Evolutionary conservation across 1,140 invertebrate genomes (phyloP).

Genomic region (Formica selysi): DNA sequence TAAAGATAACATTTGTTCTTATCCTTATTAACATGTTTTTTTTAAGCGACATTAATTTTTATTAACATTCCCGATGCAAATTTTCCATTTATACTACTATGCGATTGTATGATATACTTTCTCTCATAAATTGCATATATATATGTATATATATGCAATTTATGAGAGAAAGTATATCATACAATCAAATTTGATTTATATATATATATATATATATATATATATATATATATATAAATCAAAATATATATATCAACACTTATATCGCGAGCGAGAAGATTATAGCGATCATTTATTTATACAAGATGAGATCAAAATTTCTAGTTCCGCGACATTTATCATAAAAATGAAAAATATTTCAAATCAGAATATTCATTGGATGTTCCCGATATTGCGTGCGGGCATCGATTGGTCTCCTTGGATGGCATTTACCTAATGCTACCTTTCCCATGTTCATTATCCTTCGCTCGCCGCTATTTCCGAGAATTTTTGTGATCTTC

Average conservation of each 20-base stretch:
- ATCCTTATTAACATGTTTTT: too few species aligned
- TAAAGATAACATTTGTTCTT: neutral
- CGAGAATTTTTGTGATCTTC: constrained; percentile 62
- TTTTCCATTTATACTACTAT: neutral
- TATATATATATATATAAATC: too few species aligned
- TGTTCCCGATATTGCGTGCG: constrained; percentile 22
- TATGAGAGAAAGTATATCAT: too few species aligned
- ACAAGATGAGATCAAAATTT: neutral
- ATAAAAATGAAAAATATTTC: constrained; percentile 3
- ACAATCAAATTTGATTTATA: too few species aligned
- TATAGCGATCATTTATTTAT: neutral
- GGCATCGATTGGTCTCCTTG: constrained; percentile 41
- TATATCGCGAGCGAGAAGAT: too few species aligned
- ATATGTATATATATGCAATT: too few species aligned
- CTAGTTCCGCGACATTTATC: constrained; percentile 17
- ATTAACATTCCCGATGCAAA: neutral
- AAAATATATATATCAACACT: too few species aligned
- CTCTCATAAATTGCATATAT: neutral
- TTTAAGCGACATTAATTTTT: neutral
- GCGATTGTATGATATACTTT: neutral
- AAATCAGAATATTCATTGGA: constrained; percentile 25
- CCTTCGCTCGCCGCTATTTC: constrained; percentile 32
- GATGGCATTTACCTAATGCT: constrained; percentile 18
- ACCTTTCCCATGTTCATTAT: constrained; percentile 43
- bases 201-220: too few species aligned